phyloP scores from a whole-genome alignment of 2,113 vertebrate genomes.

The Redunca redunca region DNA sequence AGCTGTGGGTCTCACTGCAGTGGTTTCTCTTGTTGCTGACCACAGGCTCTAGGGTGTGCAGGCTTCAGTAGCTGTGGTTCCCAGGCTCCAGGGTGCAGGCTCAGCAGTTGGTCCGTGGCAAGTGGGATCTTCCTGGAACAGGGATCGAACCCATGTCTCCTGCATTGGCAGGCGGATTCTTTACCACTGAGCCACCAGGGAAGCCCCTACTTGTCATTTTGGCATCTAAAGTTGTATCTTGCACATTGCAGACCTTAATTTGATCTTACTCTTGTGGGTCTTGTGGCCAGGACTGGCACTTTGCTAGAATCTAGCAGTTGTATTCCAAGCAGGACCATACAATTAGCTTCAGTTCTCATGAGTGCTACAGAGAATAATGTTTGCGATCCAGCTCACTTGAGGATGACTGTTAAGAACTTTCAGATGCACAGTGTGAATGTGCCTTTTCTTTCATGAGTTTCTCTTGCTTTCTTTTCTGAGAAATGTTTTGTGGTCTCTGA shows the following conservation, averaged over 20 bases:
- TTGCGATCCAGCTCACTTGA: background rate
- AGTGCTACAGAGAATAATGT: background rate
- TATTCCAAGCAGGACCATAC: background rate
- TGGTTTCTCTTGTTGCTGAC: background rate
- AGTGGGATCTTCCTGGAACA: background rate
- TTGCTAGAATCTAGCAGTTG: background rate
- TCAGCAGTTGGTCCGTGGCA: background rate
- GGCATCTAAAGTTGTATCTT: background rate
- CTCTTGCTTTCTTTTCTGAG: background rate
- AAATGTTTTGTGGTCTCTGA: conserved; percentile 8
- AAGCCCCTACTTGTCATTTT: background rate
- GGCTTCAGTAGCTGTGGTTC: background rate
- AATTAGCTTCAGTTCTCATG: background rate
- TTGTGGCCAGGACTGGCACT: background rate
- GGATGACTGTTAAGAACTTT: background rate
- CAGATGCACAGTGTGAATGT: background rate
- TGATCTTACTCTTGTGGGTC: background rate
- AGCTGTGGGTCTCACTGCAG: background rate
- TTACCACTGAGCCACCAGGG: background rate
- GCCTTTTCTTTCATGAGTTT: background rate
- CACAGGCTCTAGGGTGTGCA: background rate
- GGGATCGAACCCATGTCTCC: background rate
- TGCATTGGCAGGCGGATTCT: background rate
- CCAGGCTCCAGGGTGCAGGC: background rate
- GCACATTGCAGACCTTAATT: background rate